These are phyloP conservation scores for Amphibalanus amphitrite DNA, from an alignment of 1,140 invertebrate species.

Conservation along the genomic window DNA sequence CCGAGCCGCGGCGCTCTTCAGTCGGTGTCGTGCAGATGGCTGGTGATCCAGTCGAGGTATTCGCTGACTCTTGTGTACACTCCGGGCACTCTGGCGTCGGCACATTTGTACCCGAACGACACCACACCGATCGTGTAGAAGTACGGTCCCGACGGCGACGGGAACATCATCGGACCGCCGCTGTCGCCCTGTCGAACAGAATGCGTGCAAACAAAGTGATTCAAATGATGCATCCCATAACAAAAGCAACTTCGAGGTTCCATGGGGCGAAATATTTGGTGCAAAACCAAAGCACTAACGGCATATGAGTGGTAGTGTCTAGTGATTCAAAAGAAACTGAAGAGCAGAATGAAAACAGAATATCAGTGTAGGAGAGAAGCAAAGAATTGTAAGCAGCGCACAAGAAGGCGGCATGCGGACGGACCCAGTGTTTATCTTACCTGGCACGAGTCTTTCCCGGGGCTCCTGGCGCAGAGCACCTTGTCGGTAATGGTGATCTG, in stretches of 20 bases:
- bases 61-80: conserved; percentile 53
- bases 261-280: too few relatives aligned
- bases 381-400: background rate
- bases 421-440: too few relatives aligned
- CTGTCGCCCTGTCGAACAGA: conserved; percentile 30
- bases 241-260: too few relatives aligned
- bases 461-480: conserved; percentile 13
- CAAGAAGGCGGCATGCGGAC: too few relatives aligned
- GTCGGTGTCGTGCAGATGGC: background rate
- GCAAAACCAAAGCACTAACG: too few relatives aligned
- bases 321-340: background rate
- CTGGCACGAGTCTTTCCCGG: conserved; percentile 17
- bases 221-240: too few relatives aligned
- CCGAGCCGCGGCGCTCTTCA: too few relatives aligned
- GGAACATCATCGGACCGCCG: conserved; percentile 31
- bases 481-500: conserved; percentile 13
- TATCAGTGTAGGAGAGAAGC: too few relatives aligned
- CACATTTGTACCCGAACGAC: conserved; percentile 56
- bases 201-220: background rate
- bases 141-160: background rate
- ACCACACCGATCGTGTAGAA: conserved; percentile 43
- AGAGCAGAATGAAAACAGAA: too few relatives aligned
- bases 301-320: too few relatives aligned
- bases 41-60: conserved; percentile 28
- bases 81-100: conserved; percentile 48